Conservation (phyloP, 2,797 vertebrate genomes). For the Cheirogaleus major region DNA sequence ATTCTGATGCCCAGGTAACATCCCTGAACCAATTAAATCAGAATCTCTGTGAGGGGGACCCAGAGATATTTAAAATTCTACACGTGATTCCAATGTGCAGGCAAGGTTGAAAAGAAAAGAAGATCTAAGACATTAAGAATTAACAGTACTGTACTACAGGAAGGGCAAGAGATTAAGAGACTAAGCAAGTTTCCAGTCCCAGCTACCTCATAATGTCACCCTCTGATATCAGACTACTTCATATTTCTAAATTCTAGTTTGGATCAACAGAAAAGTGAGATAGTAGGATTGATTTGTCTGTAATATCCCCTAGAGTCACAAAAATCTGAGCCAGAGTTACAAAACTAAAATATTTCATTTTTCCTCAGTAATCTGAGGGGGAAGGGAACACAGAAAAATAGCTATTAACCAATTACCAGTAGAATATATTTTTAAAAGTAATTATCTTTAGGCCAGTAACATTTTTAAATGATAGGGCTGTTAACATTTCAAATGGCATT, state of each 20-base stretch:
- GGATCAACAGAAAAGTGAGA: constrained; percentile 30
- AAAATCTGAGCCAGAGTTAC: neutral
- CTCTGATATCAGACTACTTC: neutral
- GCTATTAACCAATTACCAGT: neutral
- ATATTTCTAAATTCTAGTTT: neutral
- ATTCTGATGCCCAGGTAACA: neutral
- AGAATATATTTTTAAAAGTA: constrained; percentile 32
- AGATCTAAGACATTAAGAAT: constrained; percentile 6
- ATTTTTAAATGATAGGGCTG: constrained; percentile 16
- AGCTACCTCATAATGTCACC: neutral
- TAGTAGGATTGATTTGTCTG: neutral
- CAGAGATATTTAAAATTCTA: neutral
- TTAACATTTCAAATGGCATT: neutral
- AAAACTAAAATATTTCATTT: constrained; percentile 39
- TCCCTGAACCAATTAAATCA: neutral
- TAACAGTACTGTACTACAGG: neutral
- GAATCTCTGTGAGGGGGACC: neutral
- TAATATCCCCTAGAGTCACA: neutral
- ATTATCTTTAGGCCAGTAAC: neutral
- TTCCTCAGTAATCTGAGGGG: neutral
- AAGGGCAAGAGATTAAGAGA: neutral
- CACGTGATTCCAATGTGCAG: neutral
- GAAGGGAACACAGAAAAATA: neutral
- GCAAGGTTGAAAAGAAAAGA: neutral
- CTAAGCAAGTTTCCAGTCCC: neutral